phyloP scores from a whole-genome alignment of 2,113 vertebrate genomes.

The Nettapus auritus region DNA sequence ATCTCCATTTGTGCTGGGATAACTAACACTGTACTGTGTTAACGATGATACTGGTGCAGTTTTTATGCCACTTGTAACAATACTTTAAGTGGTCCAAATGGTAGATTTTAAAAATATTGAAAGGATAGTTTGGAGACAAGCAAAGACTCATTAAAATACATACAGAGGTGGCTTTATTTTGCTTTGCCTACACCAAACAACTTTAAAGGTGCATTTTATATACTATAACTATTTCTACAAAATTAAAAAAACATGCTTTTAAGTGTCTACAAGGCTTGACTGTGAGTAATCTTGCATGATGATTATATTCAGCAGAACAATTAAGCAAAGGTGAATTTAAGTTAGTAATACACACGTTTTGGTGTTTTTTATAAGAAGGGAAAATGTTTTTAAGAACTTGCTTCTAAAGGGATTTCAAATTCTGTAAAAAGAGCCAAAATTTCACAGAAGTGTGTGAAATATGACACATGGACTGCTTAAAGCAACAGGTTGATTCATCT shows the following conservation, averaged over 20 bases:
- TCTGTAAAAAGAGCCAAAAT: neutral
- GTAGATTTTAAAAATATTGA: neutral
- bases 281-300: neutral
- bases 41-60: rapidly evolving
- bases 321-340: neutral
- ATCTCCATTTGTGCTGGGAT: neutral
- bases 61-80: neutral
- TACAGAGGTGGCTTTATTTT: neutral
- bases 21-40: neutral
- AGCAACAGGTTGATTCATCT: neutral
- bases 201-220: neutral
- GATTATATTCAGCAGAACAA: neutral
- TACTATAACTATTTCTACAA: neutral
- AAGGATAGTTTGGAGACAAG: neutral
- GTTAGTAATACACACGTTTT: neutral
- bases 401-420: neutral
- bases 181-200: neutral
- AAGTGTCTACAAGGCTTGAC: neutral
- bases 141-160: neutral
- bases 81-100: neutral
- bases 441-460: neutral
- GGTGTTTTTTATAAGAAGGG: neutral
- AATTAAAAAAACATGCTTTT: neutral
- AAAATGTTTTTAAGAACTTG: neutral
- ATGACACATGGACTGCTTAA: neutral